Evolutionary conservation across 92 coral and sea anemone genomes (phyloP), one percentile per base, ranked within the genome.

Genomic region (Bergia sp.): DNA sequence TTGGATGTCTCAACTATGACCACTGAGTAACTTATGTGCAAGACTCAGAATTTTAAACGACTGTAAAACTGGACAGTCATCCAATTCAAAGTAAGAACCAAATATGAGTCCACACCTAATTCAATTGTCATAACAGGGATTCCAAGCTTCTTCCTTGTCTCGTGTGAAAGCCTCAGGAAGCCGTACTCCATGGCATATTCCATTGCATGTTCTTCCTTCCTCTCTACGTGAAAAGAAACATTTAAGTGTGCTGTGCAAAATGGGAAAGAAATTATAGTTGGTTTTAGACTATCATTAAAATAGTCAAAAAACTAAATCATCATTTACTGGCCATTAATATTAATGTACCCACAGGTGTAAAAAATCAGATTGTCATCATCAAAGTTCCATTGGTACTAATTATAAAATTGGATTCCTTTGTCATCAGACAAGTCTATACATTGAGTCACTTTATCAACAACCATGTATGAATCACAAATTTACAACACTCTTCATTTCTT

Each of bases 171-270:
- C 78, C 99, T 79, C 20, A 97, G 92, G 81, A 97, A 97, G 42
- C 99, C 99, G 82, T 95, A 97, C 76, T 97, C 99, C 89, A 97
- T 85, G 15, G 99, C 95, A 90, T 97, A 97, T 86, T 97, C 99
- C 90, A 97, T 96, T n/a, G 95, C 93, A 90, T 97, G 96, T 49
- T 97, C 99, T 64, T 95, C 98, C 77, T 94, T 93, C 42, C 73
- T 85, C 64, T 94, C 94, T 44, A 76, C 94, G 89, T 41, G 1
- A 88, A 72, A 61, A 67, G 0, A 2, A 12, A 29, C 29, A 29
- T 29, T 29, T 29, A 29, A 29, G 29, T 29, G 29, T 29, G 29
- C 29, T 29, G 29, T 29, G 29, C 29, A 29, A 29, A 29, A 29
- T 29, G 29, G 29, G 29, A 29, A 65, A 18, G 10, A 16, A 36